Evolutionary conservation across 2,888 invertebrate genomes (phyloP), one percentile per base, ranked within the genome.

Genomic region (Ischnus inquisitorius): DNA sequence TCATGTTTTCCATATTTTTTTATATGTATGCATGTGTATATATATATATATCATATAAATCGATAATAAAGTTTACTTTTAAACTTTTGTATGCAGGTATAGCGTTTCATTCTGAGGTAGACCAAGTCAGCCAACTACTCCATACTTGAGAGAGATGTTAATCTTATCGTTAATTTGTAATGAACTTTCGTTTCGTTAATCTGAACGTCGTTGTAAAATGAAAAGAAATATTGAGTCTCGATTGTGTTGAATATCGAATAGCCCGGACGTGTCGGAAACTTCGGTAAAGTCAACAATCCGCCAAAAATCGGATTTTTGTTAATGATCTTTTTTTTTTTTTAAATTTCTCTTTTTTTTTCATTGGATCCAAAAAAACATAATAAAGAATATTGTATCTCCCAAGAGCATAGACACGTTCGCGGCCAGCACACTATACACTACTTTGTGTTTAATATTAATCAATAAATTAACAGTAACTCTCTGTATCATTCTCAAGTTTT

Each of bases 21-120:
- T 69, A 54, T 22, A 77, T 85, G 69, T 46, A 10, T 80, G 83
- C 83, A 74, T 85, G 68, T 65, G 64, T 79, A 84, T 83, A 14
- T 64, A 54, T 22, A 84, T 83, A 14, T 64, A n/a, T 83, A 48
- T 77, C 22, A 80, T 88, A 85, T 86, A 85, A 87, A 89, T 88
- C 78, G 84, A 87, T 88, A 74, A 85, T 86, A 86, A 87, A 86
- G 87, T 85, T 90, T 65, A 87, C 68, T 65, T 85, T 89, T 77
- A 87, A 89, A 88, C 81, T 86, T 88, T 72, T 87, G 87, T 89
- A 88, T 89, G 87, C 90, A 90, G 90, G 88, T 91, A 91, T 90
- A 91, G 89, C 88, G 89, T 91, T 91, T 91, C 88, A 87, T 90
- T 89, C 87, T 92, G 91, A 92, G 91, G 92, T 92, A 92, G 92